Percentiles rank a stretch among this genome's conserved stretches.
Conservation (phyloP, 2,797 vertebrate species). For the Sebastes flavidus region DNA sequence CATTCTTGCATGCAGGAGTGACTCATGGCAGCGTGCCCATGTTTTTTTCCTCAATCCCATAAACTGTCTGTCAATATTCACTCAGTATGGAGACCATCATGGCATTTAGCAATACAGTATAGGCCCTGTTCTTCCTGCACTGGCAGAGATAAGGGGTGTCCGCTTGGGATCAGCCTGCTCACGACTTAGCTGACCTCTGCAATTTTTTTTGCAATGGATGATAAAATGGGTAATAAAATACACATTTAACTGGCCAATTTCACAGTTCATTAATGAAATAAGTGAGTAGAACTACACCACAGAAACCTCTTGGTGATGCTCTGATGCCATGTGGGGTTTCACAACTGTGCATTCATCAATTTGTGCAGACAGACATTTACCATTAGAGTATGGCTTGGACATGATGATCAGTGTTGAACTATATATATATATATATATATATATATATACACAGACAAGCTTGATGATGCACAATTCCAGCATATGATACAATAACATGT, state of each 20-base stretch:
- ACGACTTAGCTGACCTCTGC: constrained; percentile 21
- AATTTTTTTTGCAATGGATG: neutral
- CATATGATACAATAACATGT: neutral
- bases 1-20: constrained; percentile 42
- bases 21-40: constrained; percentile 47
- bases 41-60: neutral
- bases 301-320: neutral
- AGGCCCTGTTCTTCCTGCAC: neutral
- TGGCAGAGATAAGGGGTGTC: neutral
- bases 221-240: neutral
- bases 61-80: neutral
- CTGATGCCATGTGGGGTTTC: neutral
- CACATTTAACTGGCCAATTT: neutral
- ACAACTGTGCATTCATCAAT: neutral
- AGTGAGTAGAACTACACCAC: neutral
- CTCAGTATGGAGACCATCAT: neutral
- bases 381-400: neutral
- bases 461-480: neutral
- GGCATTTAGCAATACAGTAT: neutral
- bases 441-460: neutral
- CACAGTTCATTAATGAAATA: neutral
- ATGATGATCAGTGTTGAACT: neutral
- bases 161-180: constrained; percentile 2
- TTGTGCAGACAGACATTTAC: neutral
- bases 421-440: neutral